phyloP scores from a whole-genome alignment of 2,888 invertebrate species.

The Andrena hattorfiana region DNA sequence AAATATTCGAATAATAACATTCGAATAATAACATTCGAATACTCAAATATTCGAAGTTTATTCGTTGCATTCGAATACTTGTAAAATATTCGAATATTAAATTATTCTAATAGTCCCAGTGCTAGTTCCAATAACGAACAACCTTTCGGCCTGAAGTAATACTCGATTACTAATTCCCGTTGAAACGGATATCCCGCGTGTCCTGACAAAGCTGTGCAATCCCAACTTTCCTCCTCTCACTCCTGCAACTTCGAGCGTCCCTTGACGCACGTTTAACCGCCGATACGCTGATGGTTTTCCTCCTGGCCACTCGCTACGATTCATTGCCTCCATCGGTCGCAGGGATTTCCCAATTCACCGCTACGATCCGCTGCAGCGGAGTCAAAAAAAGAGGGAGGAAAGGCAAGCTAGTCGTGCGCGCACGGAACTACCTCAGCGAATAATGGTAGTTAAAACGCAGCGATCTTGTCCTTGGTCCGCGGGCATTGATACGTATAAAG shows the following conservation, averaged over 20 bases:
- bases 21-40: no score
- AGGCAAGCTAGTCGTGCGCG: conserved; percentile 24
- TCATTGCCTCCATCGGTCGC: neutral
- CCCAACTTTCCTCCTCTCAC: neutral
- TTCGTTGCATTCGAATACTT: no score
- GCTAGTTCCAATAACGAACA: neutral
- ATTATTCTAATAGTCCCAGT: no score
- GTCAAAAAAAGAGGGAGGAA: conserved; percentile 23
- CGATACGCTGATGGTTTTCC: neutral
- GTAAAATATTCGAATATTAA: no score
- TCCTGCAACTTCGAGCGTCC: neutral
- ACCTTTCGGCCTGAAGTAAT: no score
- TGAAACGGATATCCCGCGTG: neutral
- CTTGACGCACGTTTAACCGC: neutral
- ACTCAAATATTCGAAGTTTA: no score
- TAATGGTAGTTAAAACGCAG: conserved; percentile 51
- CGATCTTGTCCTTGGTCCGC: conserved; percentile 80
- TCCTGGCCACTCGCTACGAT: neutral
- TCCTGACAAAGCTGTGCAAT: neutral
- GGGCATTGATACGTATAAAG: conserved; percentile 80
- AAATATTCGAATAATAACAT: no score
- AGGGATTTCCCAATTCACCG: conserved; percentile 27
- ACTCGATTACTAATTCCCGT: neutral
- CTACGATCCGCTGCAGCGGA: neutral
- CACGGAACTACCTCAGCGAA: conserved; percentile 19